Evolutionary conservation across 2,113 vertebrate genomes (phyloP).

Genomic region (Alaudala cheleensis): DNA sequence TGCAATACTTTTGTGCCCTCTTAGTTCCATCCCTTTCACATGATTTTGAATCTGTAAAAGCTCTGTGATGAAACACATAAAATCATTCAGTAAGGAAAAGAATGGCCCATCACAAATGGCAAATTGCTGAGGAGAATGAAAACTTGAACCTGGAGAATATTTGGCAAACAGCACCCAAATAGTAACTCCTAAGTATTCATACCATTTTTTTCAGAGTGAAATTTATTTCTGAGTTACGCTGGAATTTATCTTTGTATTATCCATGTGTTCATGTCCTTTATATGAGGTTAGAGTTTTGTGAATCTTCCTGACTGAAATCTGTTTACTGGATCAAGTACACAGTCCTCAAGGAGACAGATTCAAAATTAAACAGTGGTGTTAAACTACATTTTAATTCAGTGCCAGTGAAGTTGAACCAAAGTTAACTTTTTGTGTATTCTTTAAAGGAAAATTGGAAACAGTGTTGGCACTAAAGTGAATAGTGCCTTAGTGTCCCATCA

Average conservation of each 20-base stretch:
- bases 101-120: neutral
- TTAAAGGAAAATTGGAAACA: neutral
- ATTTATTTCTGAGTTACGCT: neutral
- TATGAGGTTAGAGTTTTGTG: neutral
- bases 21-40: neutral
- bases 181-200: neutral
- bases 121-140: neutral
- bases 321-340: neutral
- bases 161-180: neutral
- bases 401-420: neutral
- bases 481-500: neutral
- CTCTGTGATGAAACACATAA: neutral
- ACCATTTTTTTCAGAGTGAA: neutral
- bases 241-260: neutral
- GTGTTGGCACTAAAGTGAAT: neutral
- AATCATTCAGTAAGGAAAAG: neutral
- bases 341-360: neutral
- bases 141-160: neutral
- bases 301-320: neutral
- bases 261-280: neutral
- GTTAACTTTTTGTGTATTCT: neutral
- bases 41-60: neutral
- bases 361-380: neutral
- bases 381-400: neutral
- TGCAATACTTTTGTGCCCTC: neutral